Conservation (phyloP, 2,888 invertebrate species). For the Urechis unicinctus region DNA sequence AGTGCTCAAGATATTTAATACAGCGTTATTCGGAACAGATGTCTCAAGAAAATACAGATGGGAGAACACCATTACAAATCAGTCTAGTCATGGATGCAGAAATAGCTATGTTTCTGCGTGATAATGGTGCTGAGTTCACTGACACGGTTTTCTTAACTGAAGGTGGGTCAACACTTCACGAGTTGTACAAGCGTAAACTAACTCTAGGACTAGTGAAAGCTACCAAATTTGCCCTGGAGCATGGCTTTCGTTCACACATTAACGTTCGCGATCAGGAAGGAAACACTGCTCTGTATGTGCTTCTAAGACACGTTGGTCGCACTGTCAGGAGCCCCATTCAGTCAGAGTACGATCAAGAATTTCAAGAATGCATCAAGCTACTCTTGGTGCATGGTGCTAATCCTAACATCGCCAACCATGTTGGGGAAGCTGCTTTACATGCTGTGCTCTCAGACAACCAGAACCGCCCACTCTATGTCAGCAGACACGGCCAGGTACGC, state of each 20-base stretch:
- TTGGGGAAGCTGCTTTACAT: constrained; percentile 69
- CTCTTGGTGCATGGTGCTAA: constrained; percentile 44
- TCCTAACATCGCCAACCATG: constrained; percentile 42
- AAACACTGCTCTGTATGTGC: constrained; percentile 61
- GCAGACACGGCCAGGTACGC: constrained; percentile 21
- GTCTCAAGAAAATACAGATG: constrained; percentile 21
- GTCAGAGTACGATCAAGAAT: constrained; percentile 32
- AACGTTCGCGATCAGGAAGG: constrained; percentile 68
- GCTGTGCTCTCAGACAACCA: constrained; percentile 19
- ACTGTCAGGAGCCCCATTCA: constrained; percentile 20
- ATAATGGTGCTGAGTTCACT: constrained; percentile 59
- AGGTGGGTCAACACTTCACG: constrained; percentile 39
- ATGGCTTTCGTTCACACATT: constrained; percentile 64
- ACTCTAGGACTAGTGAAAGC: constrained; percentile 60
- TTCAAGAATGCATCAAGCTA: constrained; percentile 34
- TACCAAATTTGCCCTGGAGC: constrained; percentile 64
- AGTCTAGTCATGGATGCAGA: constrained; percentile 64
- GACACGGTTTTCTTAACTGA: constrained; percentile 22
- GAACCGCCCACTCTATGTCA: constrained; percentile 20
- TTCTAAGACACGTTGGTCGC: constrained; percentile 22
- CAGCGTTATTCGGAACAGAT: constrained; percentile 25
- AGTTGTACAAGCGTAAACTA: constrained; percentile 51
- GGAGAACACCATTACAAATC: constrained; percentile 24
- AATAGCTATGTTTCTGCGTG: constrained; percentile 56
- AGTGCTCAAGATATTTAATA: constrained; percentile 40